Evolutionary conservation across 2,888 invertebrate species (phyloP), one percentile per base, ranked within the genome.

Genomic region (Campoplex capitator): DNA sequence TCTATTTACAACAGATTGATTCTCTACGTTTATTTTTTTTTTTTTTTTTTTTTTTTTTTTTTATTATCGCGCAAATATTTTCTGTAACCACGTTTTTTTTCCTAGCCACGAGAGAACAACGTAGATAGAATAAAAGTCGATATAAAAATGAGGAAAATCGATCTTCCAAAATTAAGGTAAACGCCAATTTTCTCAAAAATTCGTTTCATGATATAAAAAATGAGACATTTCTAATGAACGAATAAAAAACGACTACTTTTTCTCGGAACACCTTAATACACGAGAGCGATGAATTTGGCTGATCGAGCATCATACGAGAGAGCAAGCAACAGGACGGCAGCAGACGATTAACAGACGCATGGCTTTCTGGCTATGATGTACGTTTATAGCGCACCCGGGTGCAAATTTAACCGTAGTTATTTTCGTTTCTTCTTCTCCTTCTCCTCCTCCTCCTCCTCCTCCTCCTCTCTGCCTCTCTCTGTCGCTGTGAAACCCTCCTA

Each of bases 261-360:
- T 23, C n/a, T 45, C 28, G 42, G 45, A 42, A 58, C 56, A 23
- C 18, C 42, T 28, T 62, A 13, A 58, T 74, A 56, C 18, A 67
- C 51, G n/a, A 51, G n/a, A 11, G 48, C 68, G 42, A 58, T 62
- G 74, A 73, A 35, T 68, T 75, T 70, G 18, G 68, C n/a, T 58
- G 32, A 82, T 74, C 56, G 11, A 56, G 28, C 51, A 74, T 62
- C 18, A 38, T 73, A 73, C 35, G 65, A 68, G 84, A 68, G 84
- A 82, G 56, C 51, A 75, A 82, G 75, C 67, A 67, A 79, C 70
- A 78, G 28, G 42, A 51, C 75, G 82, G 89, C 87, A 74, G 81
- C 86, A 90, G 92, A 92, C 92, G 92, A 90, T 90, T 91, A 92
- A 92, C 92, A 92, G 92, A 92, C 91, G 88, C 90, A 76, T 74